Percentiles rank a stretch among this genome's conserved stretches.
Conservation (phyloP, 1,140 invertebrate genomes). For the Megalopta genalis region DNA sequence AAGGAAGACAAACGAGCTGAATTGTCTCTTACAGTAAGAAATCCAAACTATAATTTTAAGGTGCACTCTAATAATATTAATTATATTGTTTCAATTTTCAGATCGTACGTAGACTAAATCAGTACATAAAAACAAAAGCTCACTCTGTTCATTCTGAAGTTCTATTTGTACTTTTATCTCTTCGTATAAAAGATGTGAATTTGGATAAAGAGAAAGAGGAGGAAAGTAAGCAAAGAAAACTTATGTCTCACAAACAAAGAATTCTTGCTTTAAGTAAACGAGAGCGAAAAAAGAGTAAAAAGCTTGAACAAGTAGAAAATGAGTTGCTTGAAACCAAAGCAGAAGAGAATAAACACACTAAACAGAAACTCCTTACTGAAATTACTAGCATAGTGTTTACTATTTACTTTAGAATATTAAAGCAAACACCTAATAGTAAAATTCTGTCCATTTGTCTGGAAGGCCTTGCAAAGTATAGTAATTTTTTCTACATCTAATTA, state of each 20-base stretch:
- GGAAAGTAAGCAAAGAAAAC: constrained; percentile 87
- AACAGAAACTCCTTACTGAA: constrained; percentile 91
- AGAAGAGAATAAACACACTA: constrained; percentile 91
- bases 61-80: constrained; percentile 28
- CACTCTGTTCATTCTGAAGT: constrained; percentile 87
- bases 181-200: constrained; percentile 91
- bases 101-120: constrained; percentile 90
- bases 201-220: constrained; percentile 88
- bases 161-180: constrained; percentile 87
- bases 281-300: constrained; percentile 90
- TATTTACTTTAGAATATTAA: constrained; percentile 96
- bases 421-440: constrained; percentile 87
- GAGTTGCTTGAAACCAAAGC: constrained; percentile 95
- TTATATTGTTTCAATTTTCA: constrained; percentile 78
- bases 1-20: constrained; percentile 91
- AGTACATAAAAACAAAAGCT: constrained; percentile 88
- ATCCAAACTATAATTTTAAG: not conserved
- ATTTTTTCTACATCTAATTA: constrained; percentile 8
- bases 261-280: constrained; percentile 90
- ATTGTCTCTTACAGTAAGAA: constrained; percentile 88
- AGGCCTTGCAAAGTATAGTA: constrained; percentile 92
- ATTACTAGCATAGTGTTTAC: constrained; percentile 95
- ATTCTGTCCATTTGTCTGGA: constrained; percentile 90
- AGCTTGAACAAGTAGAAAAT: constrained; percentile 90
- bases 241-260: constrained; percentile 89